phyloP scores from a whole-genome alignment of 2,888 invertebrate species.

The Antitype chi region DNA sequence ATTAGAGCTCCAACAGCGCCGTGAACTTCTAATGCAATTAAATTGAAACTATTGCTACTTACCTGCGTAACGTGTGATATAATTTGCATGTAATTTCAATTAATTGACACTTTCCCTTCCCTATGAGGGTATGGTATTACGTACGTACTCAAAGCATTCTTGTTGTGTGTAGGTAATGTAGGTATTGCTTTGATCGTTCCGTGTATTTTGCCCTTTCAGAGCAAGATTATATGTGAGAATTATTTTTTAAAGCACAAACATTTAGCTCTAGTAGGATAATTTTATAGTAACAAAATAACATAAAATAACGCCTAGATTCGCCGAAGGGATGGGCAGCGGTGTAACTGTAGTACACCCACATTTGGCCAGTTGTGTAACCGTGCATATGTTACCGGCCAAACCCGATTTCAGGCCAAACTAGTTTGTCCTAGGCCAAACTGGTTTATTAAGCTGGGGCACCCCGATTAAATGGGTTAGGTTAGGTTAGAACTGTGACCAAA shows the following conservation, averaged over 20 bases:
- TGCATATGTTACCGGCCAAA: no score
- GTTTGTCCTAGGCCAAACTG: no score
- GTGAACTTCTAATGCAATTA: conserved; percentile 60
- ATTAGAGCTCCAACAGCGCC: conserved; percentile 53
- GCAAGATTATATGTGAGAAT: neutral
- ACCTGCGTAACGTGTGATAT: conserved; percentile 31
- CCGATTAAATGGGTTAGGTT: no score
- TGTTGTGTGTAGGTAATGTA: conserved; percentile 19
- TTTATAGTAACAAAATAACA: no score
- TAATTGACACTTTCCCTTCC: conserved; percentile 28
- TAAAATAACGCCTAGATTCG: no score
- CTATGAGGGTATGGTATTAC: conserved; percentile 16
- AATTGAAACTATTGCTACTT: conserved; percentile 46
- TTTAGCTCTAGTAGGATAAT: neutral
- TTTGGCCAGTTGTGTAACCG: no score
- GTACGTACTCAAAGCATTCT: conserved; percentile 30
- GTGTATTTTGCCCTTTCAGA: conserved; percentile 10
- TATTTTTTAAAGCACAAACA: neutral
- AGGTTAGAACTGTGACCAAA: no score
- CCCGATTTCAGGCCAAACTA: no score
- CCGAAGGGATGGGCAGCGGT: no score
- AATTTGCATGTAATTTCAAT: conserved; percentile 48
- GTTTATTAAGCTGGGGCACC: no score
- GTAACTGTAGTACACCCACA: no score
- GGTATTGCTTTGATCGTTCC: conserved; percentile 24